phyloP scores from a whole-genome alignment of 2,113 vertebrate species.

The Conger conger region DNA sequence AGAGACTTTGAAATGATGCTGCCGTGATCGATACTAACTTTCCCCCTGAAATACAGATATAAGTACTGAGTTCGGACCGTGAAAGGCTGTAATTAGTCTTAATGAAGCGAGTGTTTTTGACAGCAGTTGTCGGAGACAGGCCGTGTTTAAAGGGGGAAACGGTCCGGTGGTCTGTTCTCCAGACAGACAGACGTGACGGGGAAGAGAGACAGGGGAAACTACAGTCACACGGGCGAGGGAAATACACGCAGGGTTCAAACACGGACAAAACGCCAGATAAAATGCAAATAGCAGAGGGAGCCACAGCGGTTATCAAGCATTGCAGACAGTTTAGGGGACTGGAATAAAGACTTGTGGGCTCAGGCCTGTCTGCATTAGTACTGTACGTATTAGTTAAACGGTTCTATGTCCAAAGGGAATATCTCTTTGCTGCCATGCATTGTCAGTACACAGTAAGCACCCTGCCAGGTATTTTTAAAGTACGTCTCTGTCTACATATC shows the following conservation, averaged over 20 bases:
- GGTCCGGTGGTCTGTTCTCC: not conserved
- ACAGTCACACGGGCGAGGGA: no score
- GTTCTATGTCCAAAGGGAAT: not conserved
- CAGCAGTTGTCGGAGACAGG: not conserved
- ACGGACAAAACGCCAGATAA: not conserved
- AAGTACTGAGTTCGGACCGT: not conserved
- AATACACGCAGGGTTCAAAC: not conserved
- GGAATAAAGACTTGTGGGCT: not conserved
- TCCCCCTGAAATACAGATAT: not conserved
- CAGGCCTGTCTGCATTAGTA: not conserved
- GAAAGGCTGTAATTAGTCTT: slow-evolving; percentile 44
- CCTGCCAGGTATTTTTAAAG: not conserved
- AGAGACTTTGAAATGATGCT: no score
- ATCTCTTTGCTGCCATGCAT: not conserved
- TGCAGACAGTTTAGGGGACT: not conserved
- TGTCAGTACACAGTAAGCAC: not conserved
- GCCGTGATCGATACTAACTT: no score
- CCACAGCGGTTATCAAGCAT: not conserved
- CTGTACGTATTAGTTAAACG: no score
- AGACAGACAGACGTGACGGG: not conserved
- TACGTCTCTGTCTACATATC: no score
- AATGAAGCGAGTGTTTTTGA: slow-evolving; percentile 37
- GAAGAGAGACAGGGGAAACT: not conserved
- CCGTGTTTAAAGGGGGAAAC: not conserved
- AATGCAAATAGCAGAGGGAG: not conserved